Percentiles rank a stretch among this genome's conserved stretches.
Conservation (phyloP, 2,888 invertebrate genomes). For the Holacanthella duospinosa region DNA sequence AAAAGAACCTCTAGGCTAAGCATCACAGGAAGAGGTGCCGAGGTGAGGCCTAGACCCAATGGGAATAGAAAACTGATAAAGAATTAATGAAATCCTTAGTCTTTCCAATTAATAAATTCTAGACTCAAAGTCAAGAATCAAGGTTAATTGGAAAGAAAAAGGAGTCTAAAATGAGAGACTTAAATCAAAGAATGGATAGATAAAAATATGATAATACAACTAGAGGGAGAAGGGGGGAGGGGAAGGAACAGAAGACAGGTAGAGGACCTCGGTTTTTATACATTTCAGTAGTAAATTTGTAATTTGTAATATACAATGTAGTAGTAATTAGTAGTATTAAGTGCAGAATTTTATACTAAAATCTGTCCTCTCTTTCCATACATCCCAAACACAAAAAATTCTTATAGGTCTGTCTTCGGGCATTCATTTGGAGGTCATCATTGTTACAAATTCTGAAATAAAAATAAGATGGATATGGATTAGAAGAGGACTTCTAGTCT, state of each 20-base stretch:
- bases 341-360: neutral
- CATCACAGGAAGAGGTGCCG: too few species aligned
- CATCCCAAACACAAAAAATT: constrained; percentile 13
- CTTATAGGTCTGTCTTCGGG: constrained; percentile 27
- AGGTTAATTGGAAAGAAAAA: neutral
- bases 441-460: constrained; percentile 91
- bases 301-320: neutral
- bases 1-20: too few species aligned
- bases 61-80: neutral
- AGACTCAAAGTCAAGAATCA: neutral
- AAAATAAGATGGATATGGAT: constrained; percentile 39
- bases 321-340: too few species aligned
- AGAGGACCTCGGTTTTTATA: neutral
- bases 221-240: too few species aligned
- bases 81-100: neutral
- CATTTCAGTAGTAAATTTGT: neutral
- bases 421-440: constrained; percentile 96
- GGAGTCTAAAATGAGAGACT: neutral
- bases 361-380: constrained; percentile 11
- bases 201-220: neutral
- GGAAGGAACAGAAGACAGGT: neutral
- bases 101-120: neutral
- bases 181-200: neutral
- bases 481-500: too few species aligned
- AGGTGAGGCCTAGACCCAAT: too few species aligned